Percentiles rank a stretch among this genome's conserved stretches.
Conservation (phyloP, 2,888 invertebrate species). For the Hypomecis atomaria region DNA sequence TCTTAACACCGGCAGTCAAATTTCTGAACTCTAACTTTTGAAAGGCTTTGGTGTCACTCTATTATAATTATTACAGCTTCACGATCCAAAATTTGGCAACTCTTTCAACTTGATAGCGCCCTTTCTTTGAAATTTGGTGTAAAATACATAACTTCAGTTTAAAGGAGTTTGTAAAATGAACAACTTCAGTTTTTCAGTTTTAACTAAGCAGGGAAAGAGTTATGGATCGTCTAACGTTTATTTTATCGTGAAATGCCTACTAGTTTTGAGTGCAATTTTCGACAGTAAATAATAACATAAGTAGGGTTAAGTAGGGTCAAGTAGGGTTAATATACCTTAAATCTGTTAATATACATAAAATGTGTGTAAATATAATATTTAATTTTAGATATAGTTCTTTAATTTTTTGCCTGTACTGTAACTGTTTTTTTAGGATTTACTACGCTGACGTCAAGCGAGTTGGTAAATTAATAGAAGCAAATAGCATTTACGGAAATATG, state of each 20-base stretch:
- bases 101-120: constrained; percentile 24
- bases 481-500: too few species aligned
- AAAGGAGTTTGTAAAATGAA: constrained; percentile 14
- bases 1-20: not conserved
- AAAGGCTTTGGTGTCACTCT: constrained; percentile 40
- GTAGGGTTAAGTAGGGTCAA: too few species aligned
- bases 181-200: constrained; percentile 5
- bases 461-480: too few species aligned
- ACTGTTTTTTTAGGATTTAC: too few species aligned
- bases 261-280: not conserved
- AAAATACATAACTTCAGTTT: constrained; percentile 17
- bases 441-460: too few species aligned
- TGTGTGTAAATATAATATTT: not conserved
- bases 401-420: too few species aligned
- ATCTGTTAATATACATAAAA: too few species aligned
- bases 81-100: constrained; percentile 40
- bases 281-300: not conserved
- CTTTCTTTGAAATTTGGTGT: constrained; percentile 28
- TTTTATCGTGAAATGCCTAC: too few species aligned
- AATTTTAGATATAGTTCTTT: too few species aligned
- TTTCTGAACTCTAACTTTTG: constrained; percentile 28
- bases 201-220: not conserved
- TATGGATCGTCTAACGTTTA: too few species aligned
- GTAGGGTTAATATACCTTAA: too few species aligned
- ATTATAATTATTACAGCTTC: constrained; percentile 47